Percentiles rank a stretch among this genome's conserved stretches.
phyloP scores from a whole-genome alignment of 1,140 invertebrate species.

The Ceratosolen solmsi region DNA sequence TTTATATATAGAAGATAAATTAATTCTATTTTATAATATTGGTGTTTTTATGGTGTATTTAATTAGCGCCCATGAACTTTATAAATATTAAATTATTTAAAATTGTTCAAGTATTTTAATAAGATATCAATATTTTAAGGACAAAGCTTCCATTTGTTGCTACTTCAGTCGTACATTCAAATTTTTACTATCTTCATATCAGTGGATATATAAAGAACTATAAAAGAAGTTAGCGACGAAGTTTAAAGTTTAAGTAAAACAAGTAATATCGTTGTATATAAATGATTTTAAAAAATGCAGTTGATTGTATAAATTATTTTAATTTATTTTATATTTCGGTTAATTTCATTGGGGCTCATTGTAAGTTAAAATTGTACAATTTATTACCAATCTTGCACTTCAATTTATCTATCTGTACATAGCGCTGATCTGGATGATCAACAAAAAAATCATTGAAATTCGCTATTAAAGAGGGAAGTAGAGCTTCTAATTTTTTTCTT shows the following conservation, averaged over 20 bases:
- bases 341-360: conserved; percentile 39
- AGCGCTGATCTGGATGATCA: conserved; percentile 60
- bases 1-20: neutral
- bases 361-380: conserved; percentile 64
- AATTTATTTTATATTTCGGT: conserved; percentile 22
- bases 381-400: conserved; percentile 73
- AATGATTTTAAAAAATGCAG: neutral
- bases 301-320: conserved; percentile 25
- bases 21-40: neutral
- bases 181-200: no score
- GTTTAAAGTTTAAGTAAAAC: neutral
- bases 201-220: no score
- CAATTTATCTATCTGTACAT: conserved; percentile 62
- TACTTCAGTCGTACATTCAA: neutral
- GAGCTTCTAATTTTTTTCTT: conserved; percentile 68
- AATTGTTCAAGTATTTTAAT: neutral
- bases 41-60: neutral
- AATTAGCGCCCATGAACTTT: neutral
- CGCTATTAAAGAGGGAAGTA: conserved; percentile 67
- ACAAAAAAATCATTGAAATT: conserved; percentile 67
- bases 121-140: neutral
- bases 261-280: conserved; percentile 1
- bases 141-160: neutral
- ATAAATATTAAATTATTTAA: conserved; percentile 21
- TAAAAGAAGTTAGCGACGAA: no score